Evolutionary conservation across 2,888 invertebrate genomes (phyloP).

Genomic region (Trichogramma evanescens): DNA sequence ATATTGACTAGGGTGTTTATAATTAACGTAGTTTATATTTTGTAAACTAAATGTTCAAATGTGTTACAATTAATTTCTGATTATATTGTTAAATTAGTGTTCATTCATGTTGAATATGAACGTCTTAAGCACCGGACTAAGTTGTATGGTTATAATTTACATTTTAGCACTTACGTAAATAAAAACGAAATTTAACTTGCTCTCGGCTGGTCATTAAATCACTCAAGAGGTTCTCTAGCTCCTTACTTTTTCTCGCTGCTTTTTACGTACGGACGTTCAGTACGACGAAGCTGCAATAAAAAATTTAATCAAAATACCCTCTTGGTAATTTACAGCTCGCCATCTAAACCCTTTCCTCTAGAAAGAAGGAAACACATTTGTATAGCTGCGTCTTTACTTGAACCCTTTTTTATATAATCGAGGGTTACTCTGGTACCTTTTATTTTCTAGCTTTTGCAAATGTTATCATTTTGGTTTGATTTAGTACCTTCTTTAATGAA

Average conservation of each 20-base stretch:
- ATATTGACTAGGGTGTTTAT: no score
- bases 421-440: background rate
- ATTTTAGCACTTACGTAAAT: no score
- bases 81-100: no score
- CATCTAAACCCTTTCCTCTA: slow-evolving; percentile 36
- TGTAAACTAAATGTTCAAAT: no score
- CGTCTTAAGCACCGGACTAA: no score
- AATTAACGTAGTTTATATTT: no score
- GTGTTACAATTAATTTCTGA: no score
- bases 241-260: slow-evolving; percentile 9
- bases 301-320: slow-evolving; percentile 49
- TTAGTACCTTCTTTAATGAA: background rate
- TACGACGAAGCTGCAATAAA: slow-evolving; percentile 41
- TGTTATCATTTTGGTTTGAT: background rate
- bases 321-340: slow-evolving; percentile 45
- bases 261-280: slow-evolving; percentile 13
- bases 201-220: slow-evolving; percentile 36
- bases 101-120: no score
- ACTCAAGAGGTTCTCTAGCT: slow-evolving; percentile 25
- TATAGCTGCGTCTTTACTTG: background rate
- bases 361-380: background rate
- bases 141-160: no score
- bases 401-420: no score
- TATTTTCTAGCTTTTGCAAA: background rate
- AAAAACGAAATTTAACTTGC: background rate